Evolutionary conservation across 2,888 invertebrate genomes (phyloP), one percentile per base, ranked within the genome.

Genomic region (Amblyteles armatorius): DNA sequence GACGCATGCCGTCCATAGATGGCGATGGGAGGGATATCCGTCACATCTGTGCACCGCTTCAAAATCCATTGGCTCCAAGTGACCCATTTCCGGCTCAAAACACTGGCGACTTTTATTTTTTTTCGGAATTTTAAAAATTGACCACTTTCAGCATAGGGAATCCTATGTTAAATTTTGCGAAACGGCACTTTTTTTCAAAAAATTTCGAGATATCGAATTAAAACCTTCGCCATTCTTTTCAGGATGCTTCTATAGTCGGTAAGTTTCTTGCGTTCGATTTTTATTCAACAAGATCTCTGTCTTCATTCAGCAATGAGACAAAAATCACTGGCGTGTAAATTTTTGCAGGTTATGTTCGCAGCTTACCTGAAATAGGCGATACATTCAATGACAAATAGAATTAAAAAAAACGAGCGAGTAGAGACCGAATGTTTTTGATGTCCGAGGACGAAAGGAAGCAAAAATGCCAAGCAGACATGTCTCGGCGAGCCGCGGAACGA

Each of bases 381-480:
- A 57, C 3, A 57, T 22, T 22, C 11, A 13, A 63, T 29, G 1
- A 33, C 1, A 63, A 63, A 63, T 33, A n/a, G 29, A n/a, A 7
- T 26, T 26, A 63, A 7, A 26, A 16, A 3, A 44, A 44, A 22
- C n/a, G 60, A 44, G 48, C n/a, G 13, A 57, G 3, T 4, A 5
- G n/a, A 29, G 29, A 9, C 16, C 3, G 26, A 16, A 52, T 71
- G 19, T 5, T 22, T 40, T 40, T 2, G 19, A 48, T 16, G 16
- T 48, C 16, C 44, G 4, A 16, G 44, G 55, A 9, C 9, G n/a
- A 16, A 52, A 13, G 68, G 40, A 19, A n/a, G 6, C 7, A 63
- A 78, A 74, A 22, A 85, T 85, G 84, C 57, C 63, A 40, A 79
- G 67, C 29, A 26, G 40, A 36, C 26, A 79, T 65, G 74, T 19